phyloP scores from a whole-genome alignment of 2,888 invertebrate genomes.

The Cerceris rybyensis region DNA sequence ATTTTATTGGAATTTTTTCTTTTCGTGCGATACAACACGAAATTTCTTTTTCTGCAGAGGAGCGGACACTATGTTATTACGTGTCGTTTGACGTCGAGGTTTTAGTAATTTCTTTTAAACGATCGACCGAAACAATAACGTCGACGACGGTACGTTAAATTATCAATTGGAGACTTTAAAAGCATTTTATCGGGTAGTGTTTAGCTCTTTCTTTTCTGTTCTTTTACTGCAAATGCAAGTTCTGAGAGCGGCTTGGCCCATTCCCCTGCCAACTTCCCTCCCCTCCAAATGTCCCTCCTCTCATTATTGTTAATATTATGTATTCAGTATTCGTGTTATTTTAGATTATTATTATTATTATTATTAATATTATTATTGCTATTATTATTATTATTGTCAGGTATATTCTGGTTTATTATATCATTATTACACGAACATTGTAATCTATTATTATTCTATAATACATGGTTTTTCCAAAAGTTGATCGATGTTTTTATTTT shows the following conservation, averaged over 20 bases:
- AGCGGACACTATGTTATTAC: too few relatives aligned
- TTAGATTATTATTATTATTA: conserved; percentile 68
- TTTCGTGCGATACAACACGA: background rate
- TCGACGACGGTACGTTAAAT: conserved; percentile 33
- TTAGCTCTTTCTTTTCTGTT: conserved; percentile 16
- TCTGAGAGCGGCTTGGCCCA: conserved; percentile 58
- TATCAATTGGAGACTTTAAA: conserved; percentile 23
- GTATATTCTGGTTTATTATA: conserved; percentile 69
- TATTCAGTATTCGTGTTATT: conserved; percentile 76
- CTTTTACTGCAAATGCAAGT: conserved; percentile 46
- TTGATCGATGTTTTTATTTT: conserved; percentile 18
- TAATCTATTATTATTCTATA: conserved; percentile 72
- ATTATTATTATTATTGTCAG: conserved; percentile 64
- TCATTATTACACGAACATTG: conserved; percentile 66
- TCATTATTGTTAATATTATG: conserved; percentile 70
- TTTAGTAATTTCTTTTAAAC: conserved; percentile 29
- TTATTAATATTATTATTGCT: conserved; percentile 65
- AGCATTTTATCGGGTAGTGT: conserved; percentile 36
- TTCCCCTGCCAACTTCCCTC: conserved; percentile 49
- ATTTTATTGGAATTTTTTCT: conserved; percentile 13
- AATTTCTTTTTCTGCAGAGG: too few relatives aligned
- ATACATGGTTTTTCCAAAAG: conserved; percentile 68
- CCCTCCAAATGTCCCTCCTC: conserved; percentile 47
- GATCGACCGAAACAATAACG: conserved; percentile 10
- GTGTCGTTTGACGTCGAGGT: background rate